Conservation (phyloP, 2,797 vertebrate species). For the Danio albolineatus region DNA sequence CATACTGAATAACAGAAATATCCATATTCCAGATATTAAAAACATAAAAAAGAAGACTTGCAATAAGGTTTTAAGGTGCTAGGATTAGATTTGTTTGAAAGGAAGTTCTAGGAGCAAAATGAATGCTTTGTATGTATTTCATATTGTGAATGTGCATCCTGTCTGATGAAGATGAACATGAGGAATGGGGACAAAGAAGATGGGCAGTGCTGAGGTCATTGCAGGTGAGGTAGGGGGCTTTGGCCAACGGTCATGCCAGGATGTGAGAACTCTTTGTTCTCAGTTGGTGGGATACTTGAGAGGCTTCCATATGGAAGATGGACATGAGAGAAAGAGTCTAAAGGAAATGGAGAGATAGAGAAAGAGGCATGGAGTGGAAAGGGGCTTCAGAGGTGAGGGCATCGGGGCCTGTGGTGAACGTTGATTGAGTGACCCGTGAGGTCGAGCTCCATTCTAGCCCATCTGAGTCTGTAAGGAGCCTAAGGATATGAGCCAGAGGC, state of each 20-base stretch:
- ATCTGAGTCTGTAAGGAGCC: constrained; percentile 70
- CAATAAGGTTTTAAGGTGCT: background rate
- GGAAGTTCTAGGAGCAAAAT: background rate
- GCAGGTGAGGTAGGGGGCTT: constrained; percentile 9
- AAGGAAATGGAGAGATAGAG: constrained; percentile 51
- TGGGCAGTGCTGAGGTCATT: constrained; percentile 40
- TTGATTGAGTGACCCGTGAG: constrained; percentile 74
- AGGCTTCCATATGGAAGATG: constrained; percentile 60
- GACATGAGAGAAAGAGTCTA: constrained; percentile 33
- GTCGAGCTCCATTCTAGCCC: constrained; percentile 57
- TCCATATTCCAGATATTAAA: no score
- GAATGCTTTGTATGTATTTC: background rate
- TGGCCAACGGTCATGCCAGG: constrained; percentile 47
- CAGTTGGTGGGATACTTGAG: constrained; percentile 65
- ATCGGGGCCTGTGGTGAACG: constrained; percentile 71
- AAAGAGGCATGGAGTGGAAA: constrained; percentile 16
- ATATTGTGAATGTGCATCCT: background rate
- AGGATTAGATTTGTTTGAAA: background rate
- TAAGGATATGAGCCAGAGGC: constrained; percentile 64
- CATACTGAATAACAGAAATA: no score
- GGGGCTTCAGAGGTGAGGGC: constrained; percentile 48
- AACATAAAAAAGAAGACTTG: no score
- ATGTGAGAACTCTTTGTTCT: constrained; percentile 67
- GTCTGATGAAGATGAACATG: background rate
- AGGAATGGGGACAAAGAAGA: background rate